A percentile compares a stretch with the other conserved stretches of the same genome.
Evolutionary conservation across 2,113 vertebrate species (phyloP).

Genomic region (Fregetta grallaria): DNA sequence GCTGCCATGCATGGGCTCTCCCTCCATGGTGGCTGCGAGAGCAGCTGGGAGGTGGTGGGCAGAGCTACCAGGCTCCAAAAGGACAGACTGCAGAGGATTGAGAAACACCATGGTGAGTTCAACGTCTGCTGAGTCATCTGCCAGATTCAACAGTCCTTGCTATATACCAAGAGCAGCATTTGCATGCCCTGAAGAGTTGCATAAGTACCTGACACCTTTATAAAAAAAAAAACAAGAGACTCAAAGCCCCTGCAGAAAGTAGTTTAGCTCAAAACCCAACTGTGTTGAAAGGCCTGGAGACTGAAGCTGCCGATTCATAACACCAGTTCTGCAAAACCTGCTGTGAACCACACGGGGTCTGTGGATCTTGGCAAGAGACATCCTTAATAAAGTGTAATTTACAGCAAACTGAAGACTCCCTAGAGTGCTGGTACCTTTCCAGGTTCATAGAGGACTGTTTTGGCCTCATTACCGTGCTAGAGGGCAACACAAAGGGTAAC

Average conservation of each 20-base stretch:
- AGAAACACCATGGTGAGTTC: neutral
- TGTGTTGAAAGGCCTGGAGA: neutral
- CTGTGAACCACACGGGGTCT: neutral
- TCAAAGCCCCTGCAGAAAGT: neutral
- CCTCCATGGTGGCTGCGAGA: rapidly evolving
- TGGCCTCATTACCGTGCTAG: neutral
- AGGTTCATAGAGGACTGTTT: neutral
- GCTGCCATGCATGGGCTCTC: neutral
- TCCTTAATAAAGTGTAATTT: neutral
- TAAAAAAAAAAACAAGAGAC: neutral
- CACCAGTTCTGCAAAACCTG: neutral
- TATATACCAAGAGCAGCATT: neutral
- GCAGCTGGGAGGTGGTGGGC: neutral
- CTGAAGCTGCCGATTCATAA: neutral
- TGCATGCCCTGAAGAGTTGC: neutral
- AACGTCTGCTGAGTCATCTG: neutral
- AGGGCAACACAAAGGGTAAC: neutral
- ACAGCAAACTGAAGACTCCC: neutral
- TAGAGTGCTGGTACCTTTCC: neutral
- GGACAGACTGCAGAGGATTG: neutral
- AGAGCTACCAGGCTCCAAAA: neutral
- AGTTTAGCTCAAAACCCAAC: neutral
- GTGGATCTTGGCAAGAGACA: neutral
- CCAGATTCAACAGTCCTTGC: conserved; percentile 4
- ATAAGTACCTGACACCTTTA: neutral